These are phyloP conservation scores for Dasyprocta punctata DNA, from an alignment of 2,113 vertebrate genomes.

Conservation along the genomic window DNA sequence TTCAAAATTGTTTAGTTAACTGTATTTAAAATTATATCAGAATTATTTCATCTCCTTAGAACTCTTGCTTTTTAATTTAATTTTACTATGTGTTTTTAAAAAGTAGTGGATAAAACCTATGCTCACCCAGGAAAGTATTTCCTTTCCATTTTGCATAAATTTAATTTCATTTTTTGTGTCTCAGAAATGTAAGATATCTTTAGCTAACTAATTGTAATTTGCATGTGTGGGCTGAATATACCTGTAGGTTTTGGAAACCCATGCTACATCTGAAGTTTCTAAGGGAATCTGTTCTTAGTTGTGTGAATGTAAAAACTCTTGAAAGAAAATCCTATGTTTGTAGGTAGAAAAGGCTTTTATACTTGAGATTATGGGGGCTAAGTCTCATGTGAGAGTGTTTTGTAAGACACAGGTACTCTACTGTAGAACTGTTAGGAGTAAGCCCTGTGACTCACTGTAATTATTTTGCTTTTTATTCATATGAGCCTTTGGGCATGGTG, in stretches of 20 bases:
- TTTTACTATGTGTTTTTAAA: background rate
- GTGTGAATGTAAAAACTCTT: background rate
- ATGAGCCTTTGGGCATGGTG: slow-evolving; percentile 18
- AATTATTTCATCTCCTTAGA: slow-evolving; percentile 59
- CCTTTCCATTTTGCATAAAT: background rate
- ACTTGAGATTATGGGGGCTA: background rate
- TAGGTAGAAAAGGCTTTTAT: background rate
- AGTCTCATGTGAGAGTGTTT: slow-evolving; percentile 2
- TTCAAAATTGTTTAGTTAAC: slow-evolving; percentile 49
- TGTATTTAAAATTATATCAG: slow-evolving; percentile 16
- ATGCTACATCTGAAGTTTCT: background rate
- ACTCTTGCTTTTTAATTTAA: slow-evolving; percentile 32
- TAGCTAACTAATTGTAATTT: background rate
- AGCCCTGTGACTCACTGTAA: slow-evolving; percentile 33
- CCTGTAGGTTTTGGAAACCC: background rate
- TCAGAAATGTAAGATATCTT: background rate
- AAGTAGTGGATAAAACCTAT: slow-evolving; percentile 13
- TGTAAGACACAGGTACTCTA: background rate
- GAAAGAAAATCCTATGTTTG: background rate
- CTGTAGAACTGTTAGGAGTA: background rate
- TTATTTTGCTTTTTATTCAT: slow-evolving; percentile 34
- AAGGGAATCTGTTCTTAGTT: slow-evolving; percentile 28
- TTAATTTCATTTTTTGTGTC: slow-evolving; percentile 23
- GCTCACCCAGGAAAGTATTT: slow-evolving; percentile 26
- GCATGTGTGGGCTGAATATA: background rate